A percentile compares a stretch with the other conserved stretches of the same genome.
phyloP scores from a whole-genome alignment of 37 sponge, comb jelly and placozoan species.

The Haliclona indistincta region DNA sequence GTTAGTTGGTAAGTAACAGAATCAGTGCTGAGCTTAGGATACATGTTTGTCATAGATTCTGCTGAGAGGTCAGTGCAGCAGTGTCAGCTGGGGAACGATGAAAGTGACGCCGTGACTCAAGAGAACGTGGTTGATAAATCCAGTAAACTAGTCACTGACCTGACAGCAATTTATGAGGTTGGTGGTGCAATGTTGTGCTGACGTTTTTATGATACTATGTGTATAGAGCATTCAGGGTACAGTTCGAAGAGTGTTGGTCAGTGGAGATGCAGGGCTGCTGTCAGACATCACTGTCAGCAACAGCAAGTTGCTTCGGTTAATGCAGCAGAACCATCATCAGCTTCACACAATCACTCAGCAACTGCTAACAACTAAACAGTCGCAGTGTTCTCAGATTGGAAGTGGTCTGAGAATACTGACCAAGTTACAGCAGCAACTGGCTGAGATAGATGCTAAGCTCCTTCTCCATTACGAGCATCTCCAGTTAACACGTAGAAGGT shows the following conservation, averaged over 20 bases:
- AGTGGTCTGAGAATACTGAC: constrained; percentile 20
- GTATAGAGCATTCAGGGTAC: constrained; percentile 54
- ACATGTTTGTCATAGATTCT: background rate
- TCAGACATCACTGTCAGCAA: constrained; percentile 50
- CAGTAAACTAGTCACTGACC: background rate
- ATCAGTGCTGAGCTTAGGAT: background rate
- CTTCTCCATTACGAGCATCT: constrained; percentile 45
- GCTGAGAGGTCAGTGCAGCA: no score
- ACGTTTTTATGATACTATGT: background rate
- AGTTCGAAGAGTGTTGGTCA: constrained; percentile 33
- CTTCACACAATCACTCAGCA: constrained; percentile 10
- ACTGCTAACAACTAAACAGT: constrained; percentile 1
- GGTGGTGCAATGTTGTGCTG: background rate
- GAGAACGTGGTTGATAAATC: no score
- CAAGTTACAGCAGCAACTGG: constrained; percentile 46
- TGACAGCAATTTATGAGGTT: background rate
- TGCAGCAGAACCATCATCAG: constrained; percentile 21
- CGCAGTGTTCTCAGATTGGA: constrained; percentile 24
- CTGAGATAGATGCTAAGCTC: constrained; percentile 38
- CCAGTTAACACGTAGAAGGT: constrained; percentile 57
- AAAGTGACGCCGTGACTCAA: no score
- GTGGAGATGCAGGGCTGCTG: constrained; percentile 60
- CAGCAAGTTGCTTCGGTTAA: constrained; percentile 44
- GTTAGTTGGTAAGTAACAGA: background rate
- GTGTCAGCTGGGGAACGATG: no score